Conservation (phyloP, 1,140 invertebrate genomes). For the Scaptomyza hsui region DNA sequence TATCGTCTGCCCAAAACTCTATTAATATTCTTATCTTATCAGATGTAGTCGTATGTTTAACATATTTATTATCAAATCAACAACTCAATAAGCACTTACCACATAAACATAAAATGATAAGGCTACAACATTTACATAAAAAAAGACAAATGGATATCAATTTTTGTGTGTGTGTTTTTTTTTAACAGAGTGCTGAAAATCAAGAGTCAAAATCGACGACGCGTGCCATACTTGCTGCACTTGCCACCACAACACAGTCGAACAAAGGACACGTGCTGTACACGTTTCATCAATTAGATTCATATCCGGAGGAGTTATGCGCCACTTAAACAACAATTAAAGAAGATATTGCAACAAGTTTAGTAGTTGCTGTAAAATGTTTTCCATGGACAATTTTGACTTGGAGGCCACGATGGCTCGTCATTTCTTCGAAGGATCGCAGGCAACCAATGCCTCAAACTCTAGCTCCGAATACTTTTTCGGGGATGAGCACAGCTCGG, state of each 20-base stretch:
- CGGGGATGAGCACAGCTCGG: slow-evolving; percentile 85
- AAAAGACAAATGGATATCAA: slow-evolving; percentile 15
- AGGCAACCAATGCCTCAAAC: slow-evolving; percentile 80
- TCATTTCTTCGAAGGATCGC: slow-evolving; percentile 84
- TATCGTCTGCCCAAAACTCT: not conserved
- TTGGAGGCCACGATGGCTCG: slow-evolving; percentile 84
- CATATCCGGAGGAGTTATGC: slow-evolving; percentile 53
- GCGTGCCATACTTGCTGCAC: slow-evolving; percentile 57
- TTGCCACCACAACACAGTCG: slow-evolving; percentile 2
- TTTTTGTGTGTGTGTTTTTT: slow-evolving; percentile 35
- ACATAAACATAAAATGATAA: slow-evolving; percentile 19
- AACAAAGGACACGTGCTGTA: slow-evolving; percentile 58
- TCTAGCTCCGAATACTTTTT: slow-evolving; percentile 85
- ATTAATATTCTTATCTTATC: slow-evolving; percentile 60
- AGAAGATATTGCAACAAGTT: slow-evolving; percentile 13
- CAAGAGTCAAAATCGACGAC: slow-evolving; percentile 53
- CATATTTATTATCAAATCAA: slow-evolving; percentile 63
- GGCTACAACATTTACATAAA: slow-evolving; percentile 1
- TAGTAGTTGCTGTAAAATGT: slow-evolving; percentile 62
- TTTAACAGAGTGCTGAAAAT: slow-evolving; percentile 20
- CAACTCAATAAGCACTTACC: slow-evolving; percentile 32
- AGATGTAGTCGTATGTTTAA: slow-evolving; percentile 39
- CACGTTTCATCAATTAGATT: slow-evolving; percentile 58
- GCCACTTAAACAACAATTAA: slow-evolving; percentile 48
- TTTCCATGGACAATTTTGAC: slow-evolving; percentile 84